A percentile compares a stretch with the other conserved stretches of the same genome.
Evolutionary conservation across 2,113 vertebrate genomes (phyloP).

Genomic region (Motacilla tschutschensis): DNA sequence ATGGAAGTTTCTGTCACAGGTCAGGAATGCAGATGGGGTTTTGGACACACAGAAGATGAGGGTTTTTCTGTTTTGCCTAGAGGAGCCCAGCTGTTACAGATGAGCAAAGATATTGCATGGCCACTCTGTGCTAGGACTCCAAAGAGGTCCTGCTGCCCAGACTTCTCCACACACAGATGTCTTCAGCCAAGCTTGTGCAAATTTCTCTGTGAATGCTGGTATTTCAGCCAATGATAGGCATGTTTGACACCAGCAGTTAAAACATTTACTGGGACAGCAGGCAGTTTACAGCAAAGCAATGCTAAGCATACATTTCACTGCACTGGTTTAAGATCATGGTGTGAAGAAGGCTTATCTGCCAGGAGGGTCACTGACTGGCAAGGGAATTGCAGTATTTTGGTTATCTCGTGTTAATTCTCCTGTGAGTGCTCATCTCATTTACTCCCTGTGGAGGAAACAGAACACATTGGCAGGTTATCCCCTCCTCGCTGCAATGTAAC

Average conservation of each 20-base stretch:
- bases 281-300: neutral
- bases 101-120: neutral
- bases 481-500: neutral
- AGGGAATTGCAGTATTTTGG: neutral
- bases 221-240: neutral
- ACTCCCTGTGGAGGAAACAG: neutral
- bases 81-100: neutral
- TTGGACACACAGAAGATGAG: neutral
- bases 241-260: neutral
- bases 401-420: neutral
- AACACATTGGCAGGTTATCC: neutral
- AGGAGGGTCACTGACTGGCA: neutral
- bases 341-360: neutral
- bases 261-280: neutral
- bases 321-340: neutral
- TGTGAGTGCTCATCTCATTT: neutral
- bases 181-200: neutral
- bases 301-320: neutral
- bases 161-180: neutral
- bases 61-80: neutral
- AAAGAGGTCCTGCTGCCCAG: neutral
- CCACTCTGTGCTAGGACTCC: neutral
- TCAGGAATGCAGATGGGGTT: fast-evolving
- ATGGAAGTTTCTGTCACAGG: neutral
- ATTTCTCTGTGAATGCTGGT: neutral